These are phyloP conservation scores for Rotaria socialis DNA, from an alignment of 2,888 invertebrate genomes.

Conservation along the genomic window DNA sequence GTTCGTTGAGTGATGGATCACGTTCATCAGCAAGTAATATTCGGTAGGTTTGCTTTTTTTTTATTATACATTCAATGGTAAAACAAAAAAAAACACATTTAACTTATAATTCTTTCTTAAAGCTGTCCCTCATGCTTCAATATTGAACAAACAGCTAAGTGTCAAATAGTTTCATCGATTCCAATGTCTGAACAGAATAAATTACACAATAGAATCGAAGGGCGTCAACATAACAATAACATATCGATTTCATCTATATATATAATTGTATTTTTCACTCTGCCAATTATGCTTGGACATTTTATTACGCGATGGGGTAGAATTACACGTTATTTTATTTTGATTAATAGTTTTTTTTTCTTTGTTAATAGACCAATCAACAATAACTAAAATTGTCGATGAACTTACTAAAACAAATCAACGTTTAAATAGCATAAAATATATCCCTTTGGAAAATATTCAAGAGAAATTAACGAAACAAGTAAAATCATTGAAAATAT, in stretches of 20 bases:
- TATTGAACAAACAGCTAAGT: neutral
- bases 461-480: neutral
- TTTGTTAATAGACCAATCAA: neutral
- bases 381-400: neutral
- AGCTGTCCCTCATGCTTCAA: neutral
- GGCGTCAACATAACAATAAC: neutral
- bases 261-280: neutral
- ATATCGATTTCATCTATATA: neutral
- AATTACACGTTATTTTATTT: neutral
- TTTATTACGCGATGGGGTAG: constrained; percentile 18
- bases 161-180: neutral
- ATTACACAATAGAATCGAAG: neutral
- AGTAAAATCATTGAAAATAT: neutral
- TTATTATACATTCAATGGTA: neutral
- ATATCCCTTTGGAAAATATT: neutral
- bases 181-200: neutral
- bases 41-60: neutral
- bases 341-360: neutral
- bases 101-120: neutral
- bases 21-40: neutral
- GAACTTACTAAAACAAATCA: constrained; percentile 12
- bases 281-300: constrained; percentile 18
- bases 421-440: neutral
- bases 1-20: neutral
- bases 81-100: neutral